These are phyloP conservation scores for Brevipalpus yothersi DNA, from an alignment of 1,140 invertebrate species.

Conservation along the genomic window DNA sequence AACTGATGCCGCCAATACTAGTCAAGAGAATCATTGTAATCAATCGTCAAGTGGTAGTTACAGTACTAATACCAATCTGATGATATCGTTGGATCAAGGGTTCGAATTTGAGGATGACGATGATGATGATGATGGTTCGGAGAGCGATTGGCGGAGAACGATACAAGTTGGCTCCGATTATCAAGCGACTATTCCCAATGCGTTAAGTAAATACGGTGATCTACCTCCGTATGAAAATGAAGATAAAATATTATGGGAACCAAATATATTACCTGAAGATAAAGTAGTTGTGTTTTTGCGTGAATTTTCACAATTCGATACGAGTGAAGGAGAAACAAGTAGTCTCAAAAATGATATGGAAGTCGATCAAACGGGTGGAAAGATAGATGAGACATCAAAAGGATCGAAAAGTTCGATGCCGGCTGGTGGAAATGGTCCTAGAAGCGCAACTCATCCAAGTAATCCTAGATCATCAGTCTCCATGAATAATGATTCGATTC, in stretches of 20 bases:
- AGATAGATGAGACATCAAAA: background rate
- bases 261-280: conserved; percentile 39
- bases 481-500: background rate
- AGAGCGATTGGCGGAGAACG: conserved; percentile 25
- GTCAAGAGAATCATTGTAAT: background rate
- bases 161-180: conserved; percentile 89
- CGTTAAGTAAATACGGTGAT: conserved; percentile 55
- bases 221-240: conserved; percentile 81
- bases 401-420: background rate
- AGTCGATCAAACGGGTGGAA: too few relatives aligned
- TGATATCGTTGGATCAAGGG: background rate
- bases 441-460: background rate
- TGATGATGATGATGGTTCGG: background rate
- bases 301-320: background rate
- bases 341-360: background rate
- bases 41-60: background rate
- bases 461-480: background rate
- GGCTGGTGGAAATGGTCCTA: background rate
- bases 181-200: conserved; percentile 77
- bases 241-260: conserved; percentile 82
- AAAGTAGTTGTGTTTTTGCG: conserved; percentile 21
- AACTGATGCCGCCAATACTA: background rate
- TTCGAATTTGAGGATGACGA: conserved; percentile 9
- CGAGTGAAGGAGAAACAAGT: background rate
- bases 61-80: background rate